Base-by-base conservation (phyloP, 2,888 invertebrate genomes). In the Yponomeuta sedellus region DNA sequence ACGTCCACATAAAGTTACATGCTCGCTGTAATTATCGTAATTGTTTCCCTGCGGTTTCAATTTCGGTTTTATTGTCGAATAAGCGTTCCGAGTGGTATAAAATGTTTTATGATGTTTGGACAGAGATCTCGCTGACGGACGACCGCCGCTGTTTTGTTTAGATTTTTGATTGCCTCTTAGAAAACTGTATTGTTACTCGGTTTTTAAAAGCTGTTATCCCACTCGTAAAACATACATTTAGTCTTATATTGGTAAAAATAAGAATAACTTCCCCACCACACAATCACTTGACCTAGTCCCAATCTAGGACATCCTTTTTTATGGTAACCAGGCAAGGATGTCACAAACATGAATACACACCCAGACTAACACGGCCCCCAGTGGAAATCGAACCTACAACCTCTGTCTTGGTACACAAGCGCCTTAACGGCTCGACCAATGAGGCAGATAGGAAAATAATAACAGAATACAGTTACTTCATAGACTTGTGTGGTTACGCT, bases 1-100 rank as follows among this genome's bases (percentile, higher is more conserved):
- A 62, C 62, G 39, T 62, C 19, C 39, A 39, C 34, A 25, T 39
- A 12, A 62, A 34, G 62, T 62, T 34, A 62, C 62, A 62, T 62
- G 62, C n/a, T 12, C 19, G 34, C 19, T 10, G 62, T 19, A 62
- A 62, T 62, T 62, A 59, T 25, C 25, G 59, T 59, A 59, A 59
- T 59, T 20, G 59, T 59, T 59, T 59, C 12, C 59, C 44, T 59
- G 20, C 59, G 25, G 59, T 59, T 59, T 52, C 44, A 52, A 52
- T 52, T 52, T 52, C 16, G 16, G 44, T 52, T 59, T 59, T 59
- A 59, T 59, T 59, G 59, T 52, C 44, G 44, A 16, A 52, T 52
- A 16, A 52, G 12, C 16, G 44, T 52, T 52, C 12, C 44, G 5
- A 16, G 44, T 52, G 44, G 12, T 52, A 52, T 52, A 52, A 52